Base-by-base conservation (phyloP, 2,113 vertebrate genomes). In the Platichthys flesus region DNA sequence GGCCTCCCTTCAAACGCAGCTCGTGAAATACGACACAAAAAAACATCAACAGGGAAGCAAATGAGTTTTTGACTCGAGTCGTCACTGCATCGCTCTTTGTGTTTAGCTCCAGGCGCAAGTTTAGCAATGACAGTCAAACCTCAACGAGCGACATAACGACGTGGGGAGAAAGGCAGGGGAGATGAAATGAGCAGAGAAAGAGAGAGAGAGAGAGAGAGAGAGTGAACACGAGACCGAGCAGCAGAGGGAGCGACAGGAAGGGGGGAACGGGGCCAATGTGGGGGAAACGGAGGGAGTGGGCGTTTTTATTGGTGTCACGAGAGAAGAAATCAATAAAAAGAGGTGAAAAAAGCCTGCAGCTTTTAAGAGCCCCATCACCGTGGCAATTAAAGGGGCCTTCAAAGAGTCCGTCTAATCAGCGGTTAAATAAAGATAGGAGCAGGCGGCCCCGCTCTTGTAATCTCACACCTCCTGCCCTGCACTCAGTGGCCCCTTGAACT, bases 401-500 rank as follows among this genome's bases (percentile, higher is more conserved):
- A 93, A 93, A 93, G 92, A 76, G 73, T 62, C 52, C 3, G 79
- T 31, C 80, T 92, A 93, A 92, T 92, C 90, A 91, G 88, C 76
- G 76, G 85, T 92, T 89, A 86, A 87, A 91, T 91, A 91, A 92
- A 92, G 91, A 91, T 92, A 92, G 83, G 87, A 83, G 70, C 89
- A 85, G 86, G 89, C 90, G 85, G 86, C 64, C 85, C 86, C 45
- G 79, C 88, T 90, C 72, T 82, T 92, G 91, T 91, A 91, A 91
- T 91, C 88, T 89, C 88, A 93, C 92, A 92, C 91, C 90, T 90
- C 49, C 82, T 83, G 85, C 83, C 81, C 81, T 84, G 88, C 85
- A 88, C 86, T 90, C 82, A 47, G 67, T 91, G 85, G 85, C 88
- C 87, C 82, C 86, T 85, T 87, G 83, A 90, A 88, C 84, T 75